Conservation (phyloP, 2,797 vertebrate species). For the Fringilla coelebs region DNA sequence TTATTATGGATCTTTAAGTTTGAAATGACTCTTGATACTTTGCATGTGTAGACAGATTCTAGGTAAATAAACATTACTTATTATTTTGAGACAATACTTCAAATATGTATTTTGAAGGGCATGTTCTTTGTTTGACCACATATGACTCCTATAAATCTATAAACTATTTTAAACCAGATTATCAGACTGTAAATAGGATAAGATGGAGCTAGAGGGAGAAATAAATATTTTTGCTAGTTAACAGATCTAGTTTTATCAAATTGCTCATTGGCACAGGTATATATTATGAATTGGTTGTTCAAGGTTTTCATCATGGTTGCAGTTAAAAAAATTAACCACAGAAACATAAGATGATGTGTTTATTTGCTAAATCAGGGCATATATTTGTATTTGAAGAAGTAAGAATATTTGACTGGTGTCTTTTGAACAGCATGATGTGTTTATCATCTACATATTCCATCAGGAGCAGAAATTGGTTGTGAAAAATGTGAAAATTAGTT, state of each 20-base stretch:
- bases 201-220: background rate
- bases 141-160: background rate
- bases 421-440: background rate
- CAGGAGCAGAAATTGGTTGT: background rate
- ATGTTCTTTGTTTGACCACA: constrained; percentile 21
- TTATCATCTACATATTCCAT: background rate
- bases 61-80: constrained; percentile 42
- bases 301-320: background rate
- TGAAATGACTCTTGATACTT: constrained; percentile 54
- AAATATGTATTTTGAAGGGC: background rate
- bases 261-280: background rate
- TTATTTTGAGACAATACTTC: constrained; percentile 59
- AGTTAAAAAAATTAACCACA: background rate
- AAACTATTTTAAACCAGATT: constrained; percentile 27
- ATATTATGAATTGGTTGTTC: background rate
- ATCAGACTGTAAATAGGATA: constrained; percentile 19
- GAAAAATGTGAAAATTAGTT: background rate
- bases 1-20: constrained; percentile 52
- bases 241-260: background rate
- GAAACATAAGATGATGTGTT: background rate
- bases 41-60: constrained; percentile 30
- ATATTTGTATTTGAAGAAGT: background rate
- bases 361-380: background rate
- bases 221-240: constrained; percentile 5
- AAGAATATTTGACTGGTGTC: background rate